phyloP scores from a whole-genome alignment of 1,140 invertebrate species.

The Chrysomallon squamiferum region DNA sequence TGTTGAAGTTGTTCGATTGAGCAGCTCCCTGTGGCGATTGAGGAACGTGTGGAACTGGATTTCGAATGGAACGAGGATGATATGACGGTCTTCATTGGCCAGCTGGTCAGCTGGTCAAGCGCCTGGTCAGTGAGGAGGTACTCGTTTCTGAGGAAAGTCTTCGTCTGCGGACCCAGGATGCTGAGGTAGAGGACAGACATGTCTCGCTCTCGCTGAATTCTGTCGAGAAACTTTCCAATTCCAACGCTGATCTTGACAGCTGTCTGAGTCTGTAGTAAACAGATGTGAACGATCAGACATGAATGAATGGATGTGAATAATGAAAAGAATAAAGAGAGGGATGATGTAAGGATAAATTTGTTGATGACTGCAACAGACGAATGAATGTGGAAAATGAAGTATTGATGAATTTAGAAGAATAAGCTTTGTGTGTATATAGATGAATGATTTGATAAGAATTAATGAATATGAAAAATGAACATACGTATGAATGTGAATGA shows the following conservation, averaged over 20 bases:
- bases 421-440: no score
- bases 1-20: conserved; percentile 26
- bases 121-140: conserved; percentile 44
- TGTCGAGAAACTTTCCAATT: conserved; percentile 41
- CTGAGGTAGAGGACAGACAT: conserved; percentile 51
- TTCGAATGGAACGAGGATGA: conserved; percentile 31
- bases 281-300: no score
- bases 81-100: conserved; percentile 31
- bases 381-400: no score
- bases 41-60: conserved; percentile 30
- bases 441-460: no score
- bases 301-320: no score
- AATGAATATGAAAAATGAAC: no score
- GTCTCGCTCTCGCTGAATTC: conserved; percentile 43
- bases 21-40: conserved; percentile 20
- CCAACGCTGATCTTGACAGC: conserved; percentile 30
- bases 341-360: no score
- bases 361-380: no score
- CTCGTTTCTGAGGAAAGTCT: conserved; percentile 42
- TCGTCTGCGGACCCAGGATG: conserved; percentile 45
- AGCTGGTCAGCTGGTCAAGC: conserved; percentile 33
- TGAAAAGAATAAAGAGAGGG: no score
- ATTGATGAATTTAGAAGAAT: no score
- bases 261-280: conserved; percentile 19
- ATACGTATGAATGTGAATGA: no score